phyloP scores from a whole-genome alignment of 2,797 vertebrate genomes.

The Hypotaenidia philippensis region DNA sequence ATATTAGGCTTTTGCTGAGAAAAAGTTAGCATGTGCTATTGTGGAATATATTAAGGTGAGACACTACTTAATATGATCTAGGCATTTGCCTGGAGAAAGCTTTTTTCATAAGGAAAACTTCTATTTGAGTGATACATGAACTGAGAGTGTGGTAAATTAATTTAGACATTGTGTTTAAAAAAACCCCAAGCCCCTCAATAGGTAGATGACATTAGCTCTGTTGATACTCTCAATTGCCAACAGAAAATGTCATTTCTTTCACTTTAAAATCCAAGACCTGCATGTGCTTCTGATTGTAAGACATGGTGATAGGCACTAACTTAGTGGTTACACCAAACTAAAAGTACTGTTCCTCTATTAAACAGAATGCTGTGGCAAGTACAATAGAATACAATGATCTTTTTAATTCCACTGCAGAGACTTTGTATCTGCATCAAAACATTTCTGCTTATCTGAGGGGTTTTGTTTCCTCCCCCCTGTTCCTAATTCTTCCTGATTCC shows the following conservation, averaged over 20 bases:
- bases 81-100: constrained; percentile 37
- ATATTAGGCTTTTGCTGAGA: constrained; percentile 48
- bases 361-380: constrained; percentile 24
- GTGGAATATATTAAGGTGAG: background rate
- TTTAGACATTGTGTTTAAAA: background rate
- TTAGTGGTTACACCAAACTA: constrained; percentile 37
- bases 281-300: constrained; percentile 43
- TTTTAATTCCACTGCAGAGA: background rate
- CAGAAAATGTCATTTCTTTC: constrained; percentile 67
- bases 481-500: background rate
- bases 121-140: constrained; percentile 34
- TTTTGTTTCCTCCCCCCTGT: background rate
- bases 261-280: constrained; percentile 69
- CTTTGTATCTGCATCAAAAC: background rate
- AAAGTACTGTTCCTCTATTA: constrained; percentile 61
- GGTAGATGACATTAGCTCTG: constrained; percentile 59
- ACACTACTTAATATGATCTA: constrained; percentile 4
- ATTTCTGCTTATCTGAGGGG: background rate
- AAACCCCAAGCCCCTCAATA: background rate
- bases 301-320: constrained; percentile 47
- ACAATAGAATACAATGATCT: constrained; percentile 1
- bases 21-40: background rate
- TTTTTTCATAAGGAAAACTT: constrained; percentile 65
- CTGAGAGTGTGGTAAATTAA: constrained; percentile 59
- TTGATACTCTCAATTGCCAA: constrained; percentile 37